A percentile compares a stretch with the other conserved stretches of the same genome.
Evolutionary conservation across 2,888 invertebrate genomes (phyloP).

Genomic region (Alviniconcha strummeri): DNA sequence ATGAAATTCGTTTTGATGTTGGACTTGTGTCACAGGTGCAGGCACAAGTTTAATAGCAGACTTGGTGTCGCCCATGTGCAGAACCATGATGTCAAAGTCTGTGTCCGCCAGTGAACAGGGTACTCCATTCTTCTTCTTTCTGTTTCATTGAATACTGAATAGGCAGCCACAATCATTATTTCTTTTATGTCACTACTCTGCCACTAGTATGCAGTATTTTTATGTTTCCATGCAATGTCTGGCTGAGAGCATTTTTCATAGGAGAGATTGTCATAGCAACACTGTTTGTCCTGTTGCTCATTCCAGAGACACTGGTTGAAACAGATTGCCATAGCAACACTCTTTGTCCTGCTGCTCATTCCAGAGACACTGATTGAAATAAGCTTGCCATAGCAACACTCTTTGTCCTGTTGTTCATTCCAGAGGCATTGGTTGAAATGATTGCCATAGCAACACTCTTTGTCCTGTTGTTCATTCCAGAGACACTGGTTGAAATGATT

Average conservation of each 20-base stretch:
- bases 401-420: no score
- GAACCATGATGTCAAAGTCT: conserved; percentile 28
- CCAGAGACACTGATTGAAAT: no score
- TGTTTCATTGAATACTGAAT: neutral
- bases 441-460: no score
- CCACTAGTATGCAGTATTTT: no score
- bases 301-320: conserved; percentile 38
- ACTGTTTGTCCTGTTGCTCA: conserved; percentile 15
- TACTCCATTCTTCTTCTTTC: neutral
- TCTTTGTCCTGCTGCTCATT: no score
- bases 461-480: no score
- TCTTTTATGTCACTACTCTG: no score
- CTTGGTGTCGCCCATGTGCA: conserved; percentile 20
- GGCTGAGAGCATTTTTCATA: conserved; percentile 34
- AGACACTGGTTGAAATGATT: no score
- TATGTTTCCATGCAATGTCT: conserved; percentile 13
- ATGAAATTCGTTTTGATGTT: no score
- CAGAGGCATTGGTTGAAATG: no score
- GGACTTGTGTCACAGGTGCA: conserved; percentile 9
- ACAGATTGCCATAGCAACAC: neutral
- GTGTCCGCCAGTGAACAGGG: conserved; percentile 26
- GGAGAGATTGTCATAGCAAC: conserved; percentile 23
- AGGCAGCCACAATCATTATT: no score
- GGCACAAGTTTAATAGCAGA: conserved; percentile 14
- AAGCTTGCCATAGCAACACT: no score